Evolutionary conservation across 2,797 vertebrate species (phyloP).

Genomic region (Lacerta agilis): DNA sequence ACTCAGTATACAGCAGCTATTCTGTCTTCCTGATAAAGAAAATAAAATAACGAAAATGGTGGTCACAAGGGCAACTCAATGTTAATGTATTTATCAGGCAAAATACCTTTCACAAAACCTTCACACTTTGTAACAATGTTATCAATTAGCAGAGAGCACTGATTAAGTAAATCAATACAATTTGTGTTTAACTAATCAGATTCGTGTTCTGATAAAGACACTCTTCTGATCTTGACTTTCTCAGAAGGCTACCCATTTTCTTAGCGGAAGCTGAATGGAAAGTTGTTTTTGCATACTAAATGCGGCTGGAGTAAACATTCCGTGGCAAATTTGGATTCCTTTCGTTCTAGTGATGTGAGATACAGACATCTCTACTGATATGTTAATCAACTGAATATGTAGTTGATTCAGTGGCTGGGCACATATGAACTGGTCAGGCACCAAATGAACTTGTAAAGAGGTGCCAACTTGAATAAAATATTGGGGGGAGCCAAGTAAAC

Average conservation of each 20-base stretch:
- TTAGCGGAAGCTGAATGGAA: neutral
- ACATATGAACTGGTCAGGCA: neutral
- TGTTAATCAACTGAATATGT: neutral
- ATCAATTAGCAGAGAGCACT: slow-evolving; percentile 49
- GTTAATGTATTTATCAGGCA: slow-evolving; percentile 37
- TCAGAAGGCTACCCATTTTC: neutral
- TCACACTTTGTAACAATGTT: slow-evolving; percentile 43
- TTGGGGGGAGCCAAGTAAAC: too few relatives aligned
- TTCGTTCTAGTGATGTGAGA: neutral
- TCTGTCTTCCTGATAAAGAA: neutral
- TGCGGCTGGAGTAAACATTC: slow-evolving; percentile 9
- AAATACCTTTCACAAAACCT: slow-evolving; percentile 41
- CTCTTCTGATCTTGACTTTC: neutral
- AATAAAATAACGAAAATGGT: neutral
- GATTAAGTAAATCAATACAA: slow-evolving; percentile 50
- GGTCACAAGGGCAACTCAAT: slow-evolving; percentile 12
- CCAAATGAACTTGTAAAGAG: too few relatives aligned
- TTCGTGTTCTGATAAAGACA: neutral
- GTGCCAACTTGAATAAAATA: too few relatives aligned
- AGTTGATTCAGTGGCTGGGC: neutral
- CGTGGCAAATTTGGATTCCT: neutral
- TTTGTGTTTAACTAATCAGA: slow-evolving; percentile 37
- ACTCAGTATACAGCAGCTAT: too few relatives aligned
- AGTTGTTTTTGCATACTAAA: neutral
- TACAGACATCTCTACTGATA: neutral